These are phyloP conservation scores for Hylaea fasciaria DNA, from an alignment of 2,888 invertebrate species.

Conservation along the genomic window DNA sequence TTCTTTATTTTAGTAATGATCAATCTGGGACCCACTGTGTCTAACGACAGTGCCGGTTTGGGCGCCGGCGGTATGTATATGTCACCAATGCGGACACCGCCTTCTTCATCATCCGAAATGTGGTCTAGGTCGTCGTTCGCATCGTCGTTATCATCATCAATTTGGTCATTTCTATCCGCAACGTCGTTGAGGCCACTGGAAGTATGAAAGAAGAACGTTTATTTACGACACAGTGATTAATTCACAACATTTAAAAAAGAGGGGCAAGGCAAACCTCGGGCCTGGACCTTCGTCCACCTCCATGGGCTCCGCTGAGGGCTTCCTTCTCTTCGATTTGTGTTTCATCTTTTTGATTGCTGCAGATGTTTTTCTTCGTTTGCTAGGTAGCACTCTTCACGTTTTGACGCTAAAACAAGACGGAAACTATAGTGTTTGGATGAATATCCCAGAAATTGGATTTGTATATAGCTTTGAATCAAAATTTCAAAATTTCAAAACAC, in stretches of 20 bases:
- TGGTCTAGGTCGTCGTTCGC: constrained; percentile 67
- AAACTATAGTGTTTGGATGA: not conserved
- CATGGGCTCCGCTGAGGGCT: constrained; percentile 67
- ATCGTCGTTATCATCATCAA: constrained; percentile 16
- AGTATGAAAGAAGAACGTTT: too few species aligned
- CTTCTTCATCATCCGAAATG: constrained; percentile 86
- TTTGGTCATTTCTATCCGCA: constrained; percentile 42
- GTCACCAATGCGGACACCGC: constrained; percentile 90
- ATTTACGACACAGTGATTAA: too few species aligned
- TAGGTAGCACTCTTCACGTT: not conserved
- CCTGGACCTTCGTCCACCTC: constrained; percentile 65
- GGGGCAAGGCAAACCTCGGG: too few species aligned
- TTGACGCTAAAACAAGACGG: not conserved
- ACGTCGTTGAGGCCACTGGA: constrained; percentile 43
- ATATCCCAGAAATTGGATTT: too few species aligned
- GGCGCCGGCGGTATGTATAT: constrained; percentile 94
- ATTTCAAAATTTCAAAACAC: too few species aligned
- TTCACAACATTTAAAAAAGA: too few species aligned
- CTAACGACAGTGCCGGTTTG: constrained; percentile 88
- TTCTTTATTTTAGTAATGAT: constrained; percentile 96
- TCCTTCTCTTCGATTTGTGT: constrained; percentile 59
- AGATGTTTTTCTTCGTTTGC: not conserved
- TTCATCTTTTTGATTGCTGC: constrained; percentile 52
- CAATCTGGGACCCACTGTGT: constrained; percentile 91
- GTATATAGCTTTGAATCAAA: too few species aligned